These are phyloP conservation scores for Zophobas morio DNA, from an alignment of 1,140 invertebrate species.

Conservation along the genomic window DNA sequence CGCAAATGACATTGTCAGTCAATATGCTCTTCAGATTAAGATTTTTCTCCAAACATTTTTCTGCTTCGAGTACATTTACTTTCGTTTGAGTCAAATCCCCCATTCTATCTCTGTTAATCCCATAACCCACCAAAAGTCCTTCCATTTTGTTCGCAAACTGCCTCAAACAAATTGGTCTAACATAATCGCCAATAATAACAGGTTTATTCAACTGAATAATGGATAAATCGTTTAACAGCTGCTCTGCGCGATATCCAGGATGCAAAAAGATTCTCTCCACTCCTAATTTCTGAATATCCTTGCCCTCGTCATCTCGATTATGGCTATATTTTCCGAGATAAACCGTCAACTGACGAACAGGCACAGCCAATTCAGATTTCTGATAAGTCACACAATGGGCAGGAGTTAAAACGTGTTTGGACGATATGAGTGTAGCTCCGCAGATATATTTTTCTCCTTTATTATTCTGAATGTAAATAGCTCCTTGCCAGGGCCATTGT, in stretches of 20 bases:
- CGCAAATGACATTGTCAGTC: slow-evolving; percentile 28
- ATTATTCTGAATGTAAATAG: slow-evolving; percentile 25
- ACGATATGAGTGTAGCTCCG: slow-evolving; percentile 28
- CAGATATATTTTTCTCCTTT: slow-evolving; percentile 14
- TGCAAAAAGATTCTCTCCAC: slow-evolving; percentile 28
- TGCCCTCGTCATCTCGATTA: slow-evolving; percentile 11
- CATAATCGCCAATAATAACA: slow-evolving; percentile 36
- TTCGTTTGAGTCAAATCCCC: background rate
- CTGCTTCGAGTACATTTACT: slow-evolving; percentile 5
- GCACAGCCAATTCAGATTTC: slow-evolving; percentile 22
- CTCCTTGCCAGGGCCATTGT: slow-evolving; percentile 43
- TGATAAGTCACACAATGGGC: slow-evolving; percentile 41
- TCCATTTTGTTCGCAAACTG: slow-evolving; percentile 1
- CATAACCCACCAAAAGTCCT: slow-evolving; percentile 8
- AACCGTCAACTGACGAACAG: slow-evolving; percentile 19
- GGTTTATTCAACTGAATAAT: slow-evolving; percentile 28
- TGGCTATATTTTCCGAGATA: slow-evolving; percentile 29
- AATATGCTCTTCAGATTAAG: background rate
- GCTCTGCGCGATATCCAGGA: slow-evolving; percentile 17
- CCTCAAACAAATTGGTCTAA: slow-evolving; percentile 31
- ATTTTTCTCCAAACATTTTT: slow-evolving; percentile 21
- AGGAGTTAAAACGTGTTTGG: slow-evolving; percentile 35
- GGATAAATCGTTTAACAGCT: slow-evolving; percentile 36
- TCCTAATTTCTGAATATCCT: slow-evolving; percentile 15
- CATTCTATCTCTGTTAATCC: slow-evolving; percentile 1